Conservation (phyloP, 2,113 vertebrate genomes). For the Crocuta crocuta region DNA sequence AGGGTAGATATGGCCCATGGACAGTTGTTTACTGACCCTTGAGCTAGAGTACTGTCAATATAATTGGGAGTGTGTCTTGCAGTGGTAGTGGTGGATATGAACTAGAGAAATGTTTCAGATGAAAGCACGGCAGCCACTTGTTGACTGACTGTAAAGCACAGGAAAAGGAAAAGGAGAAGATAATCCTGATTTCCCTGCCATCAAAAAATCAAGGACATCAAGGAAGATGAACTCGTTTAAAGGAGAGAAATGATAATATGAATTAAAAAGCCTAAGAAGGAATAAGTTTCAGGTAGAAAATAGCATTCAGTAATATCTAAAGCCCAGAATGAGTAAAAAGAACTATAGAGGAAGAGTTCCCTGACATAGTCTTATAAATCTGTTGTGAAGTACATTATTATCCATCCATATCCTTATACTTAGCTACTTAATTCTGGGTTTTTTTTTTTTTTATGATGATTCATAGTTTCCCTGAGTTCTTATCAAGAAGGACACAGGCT, state of each 20-base stretch:
- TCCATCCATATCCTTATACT: background rate
- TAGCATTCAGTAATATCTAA: background rate
- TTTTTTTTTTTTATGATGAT: background rate
- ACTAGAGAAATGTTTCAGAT: background rate
- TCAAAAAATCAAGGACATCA: background rate
- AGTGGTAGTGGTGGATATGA: background rate
- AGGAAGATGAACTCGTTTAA: background rate
- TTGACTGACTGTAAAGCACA: background rate
- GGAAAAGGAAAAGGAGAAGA: background rate
- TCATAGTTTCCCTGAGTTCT: slow-evolving; percentile 1
- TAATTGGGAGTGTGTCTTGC: background rate
- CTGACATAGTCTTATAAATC: background rate
- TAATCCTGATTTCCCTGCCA: background rate
- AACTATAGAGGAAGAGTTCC: background rate
- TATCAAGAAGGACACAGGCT: background rate
- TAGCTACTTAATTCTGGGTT: background rate
- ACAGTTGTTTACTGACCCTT: background rate
- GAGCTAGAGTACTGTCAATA: background rate
- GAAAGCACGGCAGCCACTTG: background rate
- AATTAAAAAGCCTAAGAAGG: slow-evolving; percentile 4
- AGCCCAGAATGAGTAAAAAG: background rate
- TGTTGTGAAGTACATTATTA: background rate
- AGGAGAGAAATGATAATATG: background rate
- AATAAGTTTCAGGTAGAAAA: slow-evolving; percentile 7
- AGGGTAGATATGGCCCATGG: background rate